Conservation (phyloP, 1,140 invertebrate genomes). For the Lordiphosa collinella region DNA sequence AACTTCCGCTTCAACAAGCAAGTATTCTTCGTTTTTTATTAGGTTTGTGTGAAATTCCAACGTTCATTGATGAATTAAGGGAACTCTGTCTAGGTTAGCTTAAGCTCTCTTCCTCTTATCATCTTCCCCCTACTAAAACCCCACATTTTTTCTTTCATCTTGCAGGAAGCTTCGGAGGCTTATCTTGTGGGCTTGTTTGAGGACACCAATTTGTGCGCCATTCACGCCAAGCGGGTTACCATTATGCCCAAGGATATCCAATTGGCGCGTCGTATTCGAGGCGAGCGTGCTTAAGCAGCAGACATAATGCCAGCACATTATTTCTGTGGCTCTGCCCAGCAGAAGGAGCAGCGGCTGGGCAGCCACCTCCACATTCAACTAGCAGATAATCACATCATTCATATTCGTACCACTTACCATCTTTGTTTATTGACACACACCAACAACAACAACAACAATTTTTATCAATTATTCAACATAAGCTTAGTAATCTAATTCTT, state of each 20-base stretch:
- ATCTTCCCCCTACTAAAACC: too few relatives aligned
- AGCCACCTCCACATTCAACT: background rate
- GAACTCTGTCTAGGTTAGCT: too few relatives aligned
- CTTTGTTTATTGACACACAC: background rate
- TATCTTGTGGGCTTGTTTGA: slow-evolving; percentile 92
- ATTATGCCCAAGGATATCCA: slow-evolving; percentile 97
- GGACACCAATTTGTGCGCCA: slow-evolving; percentile 91
- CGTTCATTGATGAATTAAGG: too few relatives aligned
- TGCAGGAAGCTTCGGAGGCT: slow-evolving; percentile 90
- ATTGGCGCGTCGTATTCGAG: slow-evolving; percentile 88
- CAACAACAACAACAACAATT: background rate
- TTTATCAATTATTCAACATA: slow-evolving; percentile 16
- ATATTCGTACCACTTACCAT: slow-evolving; percentile 8
- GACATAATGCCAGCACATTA: background rate
- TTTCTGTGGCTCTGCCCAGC: background rate
- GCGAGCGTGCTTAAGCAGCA: slow-evolving; percentile 84
- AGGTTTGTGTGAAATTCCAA: too few relatives aligned
- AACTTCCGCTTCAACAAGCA: too few relatives aligned
- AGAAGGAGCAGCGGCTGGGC: background rate
- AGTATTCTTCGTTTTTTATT: too few relatives aligned
- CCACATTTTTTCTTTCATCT: background rate
- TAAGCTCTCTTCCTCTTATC: too few relatives aligned
- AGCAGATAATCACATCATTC: slow-evolving; percentile 23
- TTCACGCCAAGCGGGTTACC: slow-evolving; percentile 95
- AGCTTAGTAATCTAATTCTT: slow-evolving; percentile 46